phyloP scores from a whole-genome alignment of 2,797 vertebrate genomes.

The Chelon labrosus region DNA sequence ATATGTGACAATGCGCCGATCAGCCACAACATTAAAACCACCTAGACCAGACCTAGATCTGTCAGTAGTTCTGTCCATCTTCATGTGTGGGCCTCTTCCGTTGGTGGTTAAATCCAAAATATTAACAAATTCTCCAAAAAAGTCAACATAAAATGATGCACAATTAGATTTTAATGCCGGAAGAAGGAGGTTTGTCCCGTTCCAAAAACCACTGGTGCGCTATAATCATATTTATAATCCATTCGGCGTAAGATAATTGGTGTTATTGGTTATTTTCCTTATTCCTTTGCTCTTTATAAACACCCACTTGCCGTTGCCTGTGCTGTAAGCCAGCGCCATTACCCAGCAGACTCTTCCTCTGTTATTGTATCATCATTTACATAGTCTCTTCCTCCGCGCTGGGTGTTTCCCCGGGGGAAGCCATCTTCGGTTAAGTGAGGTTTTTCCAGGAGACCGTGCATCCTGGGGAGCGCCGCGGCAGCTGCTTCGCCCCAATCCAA shows the following conservation, averaged over 20 bases:
- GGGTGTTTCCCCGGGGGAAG: constrained; percentile 1
- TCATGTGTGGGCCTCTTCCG: too few species aligned
- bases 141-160: too few species aligned
- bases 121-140: too few species aligned
- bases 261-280: constrained; percentile 19
- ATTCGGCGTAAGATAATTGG: constrained; percentile 30
- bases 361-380: constrained; percentile 27
- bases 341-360: constrained; percentile 1
- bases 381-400: constrained; percentile 9
- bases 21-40: too few species aligned
- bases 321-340: not conserved
- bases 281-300: constrained; percentile 2
- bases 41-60: too few species aligned
- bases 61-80: too few species aligned
- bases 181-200: constrained; percentile 14
- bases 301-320: too few species aligned
- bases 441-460: constrained; percentile 46
- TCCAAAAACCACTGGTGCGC: constrained; percentile 5
- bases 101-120: too few species aligned
- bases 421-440: constrained; percentile 37
- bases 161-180: constrained; percentile 3
- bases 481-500: constrained; percentile 4
- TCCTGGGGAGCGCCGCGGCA: constrained; percentile 22
- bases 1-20: too few species aligned
- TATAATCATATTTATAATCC: constrained; percentile 39